Conservation (phyloP, 1,140 invertebrate genomes). For the Drosophila parabipectinata region DNA sequence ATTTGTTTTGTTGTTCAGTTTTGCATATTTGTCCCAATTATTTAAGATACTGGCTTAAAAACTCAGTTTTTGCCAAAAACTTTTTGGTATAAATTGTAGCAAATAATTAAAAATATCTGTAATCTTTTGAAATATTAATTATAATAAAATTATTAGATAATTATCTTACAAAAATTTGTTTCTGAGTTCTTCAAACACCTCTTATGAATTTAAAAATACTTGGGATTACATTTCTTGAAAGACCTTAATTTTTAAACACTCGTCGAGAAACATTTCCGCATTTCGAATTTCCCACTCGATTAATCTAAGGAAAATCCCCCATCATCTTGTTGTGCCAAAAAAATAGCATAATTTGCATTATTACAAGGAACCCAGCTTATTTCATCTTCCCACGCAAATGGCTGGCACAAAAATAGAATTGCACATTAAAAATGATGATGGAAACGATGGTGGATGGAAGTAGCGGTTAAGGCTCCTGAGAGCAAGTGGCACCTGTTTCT, state of each 20-base stretch:
- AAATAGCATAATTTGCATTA: constrained; percentile 12
- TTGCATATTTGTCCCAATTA: too few species aligned
- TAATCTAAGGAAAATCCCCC: neutral
- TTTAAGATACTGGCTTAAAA: too few species aligned
- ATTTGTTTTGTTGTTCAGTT: too few species aligned
- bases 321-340: constrained; percentile 3
- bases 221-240: too few species aligned
- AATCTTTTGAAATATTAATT: too few species aligned
- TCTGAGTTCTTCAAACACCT: too few species aligned
- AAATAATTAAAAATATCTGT: too few species aligned
- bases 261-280: neutral
- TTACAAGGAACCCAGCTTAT: constrained; percentile 22
- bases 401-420: constrained; percentile 52
- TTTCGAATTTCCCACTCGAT: neutral
- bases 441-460: constrained; percentile 20
- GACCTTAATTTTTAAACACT: neutral
- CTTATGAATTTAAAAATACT: neutral
- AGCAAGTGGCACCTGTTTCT: constrained; percentile 25
- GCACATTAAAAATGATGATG: constrained; percentile 65
- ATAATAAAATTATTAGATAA: too few species aligned
- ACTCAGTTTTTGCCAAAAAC: too few species aligned
- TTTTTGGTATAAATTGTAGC: too few species aligned
- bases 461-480: constrained; percentile 2
- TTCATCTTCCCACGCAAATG: constrained; percentile 25
- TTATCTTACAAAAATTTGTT: too few species aligned